Evolutionary conservation across 1,140 invertebrate genomes (phyloP), one percentile per base, ranked within the genome.

Genomic region (Lordiphosa clarofinis): DNA sequence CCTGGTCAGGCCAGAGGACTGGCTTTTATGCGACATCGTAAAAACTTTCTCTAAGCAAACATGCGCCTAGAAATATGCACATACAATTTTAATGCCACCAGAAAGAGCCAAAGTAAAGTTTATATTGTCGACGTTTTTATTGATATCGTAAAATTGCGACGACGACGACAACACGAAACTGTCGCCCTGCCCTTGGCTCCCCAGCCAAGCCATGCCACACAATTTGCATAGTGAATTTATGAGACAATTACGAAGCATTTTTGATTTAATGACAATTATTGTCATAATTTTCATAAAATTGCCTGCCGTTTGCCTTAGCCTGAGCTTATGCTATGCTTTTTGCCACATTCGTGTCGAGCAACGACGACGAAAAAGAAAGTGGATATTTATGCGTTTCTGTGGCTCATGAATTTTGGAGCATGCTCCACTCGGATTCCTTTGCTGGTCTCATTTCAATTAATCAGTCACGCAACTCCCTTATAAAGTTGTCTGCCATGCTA

Each of bases 161-260:
- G 78, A 63, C 73, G 72, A 19, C 15, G 15, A 15, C 15, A 3
- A 73, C 76, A 84, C 67, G 79, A 70, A 84, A 76, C 59, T 59
- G 56, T 46, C 44, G 35, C 64, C 11, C 13, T 11, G 56, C 19
- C 19, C 19, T 3, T 2, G 19, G 15, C 15, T 15, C 15, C 15
- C 15, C 19, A 19, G 19, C 19, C 19, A 19, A 19, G 19, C 19
- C 19, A 19, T 19, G 19, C 19, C 75, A 57, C 65, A 76, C 81
- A 86, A 84, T 84, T 84, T 84, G 79, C 79, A 86, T 84, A 84
- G 79, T 86, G 79, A 84, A 84, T 84, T 84, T 84, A 84, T 86
- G 79, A 84, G 79, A 84, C 79, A 86, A 86, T 84, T 84, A 84
- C 79, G 74, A 70, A 73, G 74, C 75, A 84, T 84, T 84, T 84